Evolutionary conservation across 2,797 vertebrate genomes (phyloP).

Genomic region (Hylomyscus alleni): DNA sequence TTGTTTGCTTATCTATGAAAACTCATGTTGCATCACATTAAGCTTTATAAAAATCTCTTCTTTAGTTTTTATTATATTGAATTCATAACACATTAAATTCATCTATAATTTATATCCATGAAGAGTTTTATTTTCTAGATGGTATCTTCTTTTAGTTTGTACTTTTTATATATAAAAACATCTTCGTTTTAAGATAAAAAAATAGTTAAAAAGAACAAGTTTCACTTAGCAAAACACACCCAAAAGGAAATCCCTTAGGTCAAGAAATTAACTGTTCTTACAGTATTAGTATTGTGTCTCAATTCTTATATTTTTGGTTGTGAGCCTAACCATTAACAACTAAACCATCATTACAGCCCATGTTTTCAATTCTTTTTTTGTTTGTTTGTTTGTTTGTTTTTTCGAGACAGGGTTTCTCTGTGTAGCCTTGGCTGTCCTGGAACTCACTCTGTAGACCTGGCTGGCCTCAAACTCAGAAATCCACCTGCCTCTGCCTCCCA

Average conservation of each 20-base stretch:
- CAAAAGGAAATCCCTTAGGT: slow-evolving; percentile 82
- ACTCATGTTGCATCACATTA: background rate
- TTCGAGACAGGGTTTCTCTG: too few species aligned
- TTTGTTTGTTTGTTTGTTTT: too few species aligned
- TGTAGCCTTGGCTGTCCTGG: too few species aligned
- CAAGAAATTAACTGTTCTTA: slow-evolving; percentile 80
- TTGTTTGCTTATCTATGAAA: background rate
- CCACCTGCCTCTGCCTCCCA: too few species aligned
- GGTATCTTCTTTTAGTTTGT: background rate
- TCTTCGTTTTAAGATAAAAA: slow-evolving; percentile 84
- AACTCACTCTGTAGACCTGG: too few species aligned
- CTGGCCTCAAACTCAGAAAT: too few species aligned
- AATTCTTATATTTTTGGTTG: slow-evolving; percentile 44
- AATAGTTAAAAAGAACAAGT: slow-evolving; percentile 82
- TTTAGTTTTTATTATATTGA: background rate
- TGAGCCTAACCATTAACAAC: background rate
- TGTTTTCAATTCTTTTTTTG: background rate
- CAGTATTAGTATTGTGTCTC: slow-evolving; percentile 82
- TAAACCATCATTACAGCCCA: background rate
- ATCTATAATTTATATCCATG: background rate
- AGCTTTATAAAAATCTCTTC: background rate
- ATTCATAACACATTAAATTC: slow-evolving; percentile 5
- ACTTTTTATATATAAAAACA: slow-evolving; percentile 57
- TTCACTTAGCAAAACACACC: slow-evolving; percentile 83
- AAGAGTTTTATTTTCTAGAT: slow-evolving; percentile 3